Percentiles rank a stretch among this genome's conserved stretches.
Conservation (phyloP, 2,888 invertebrate species). For the Himalopsyche tibetana region DNA sequence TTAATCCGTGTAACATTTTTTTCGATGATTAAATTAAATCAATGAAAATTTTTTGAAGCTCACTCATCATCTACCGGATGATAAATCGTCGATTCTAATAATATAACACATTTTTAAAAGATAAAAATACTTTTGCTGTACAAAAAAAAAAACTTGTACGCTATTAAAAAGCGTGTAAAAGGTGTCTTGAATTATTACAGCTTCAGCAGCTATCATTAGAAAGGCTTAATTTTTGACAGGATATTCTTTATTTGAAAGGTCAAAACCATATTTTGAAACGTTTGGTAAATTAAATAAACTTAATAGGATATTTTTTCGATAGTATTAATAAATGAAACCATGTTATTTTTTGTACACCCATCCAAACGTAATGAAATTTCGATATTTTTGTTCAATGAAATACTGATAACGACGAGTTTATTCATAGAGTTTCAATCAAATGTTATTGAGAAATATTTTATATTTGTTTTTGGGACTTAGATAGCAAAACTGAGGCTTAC, state of each 20-base stretch:
- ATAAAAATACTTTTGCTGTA: not conserved
- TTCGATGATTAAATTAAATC: not conserved
- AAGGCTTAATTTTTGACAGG: slow-evolving; percentile 16
- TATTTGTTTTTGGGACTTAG: no score
- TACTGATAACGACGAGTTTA: no score
- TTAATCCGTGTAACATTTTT: not conserved
- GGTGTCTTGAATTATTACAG: slow-evolving; percentile 4
- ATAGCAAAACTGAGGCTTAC: no score
- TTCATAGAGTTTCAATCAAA: no score
- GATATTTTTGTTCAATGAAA: no score
- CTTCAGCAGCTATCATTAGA: not conserved
- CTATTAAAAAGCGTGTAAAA: not conserved
- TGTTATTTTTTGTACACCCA: no score
- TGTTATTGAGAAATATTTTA: no score
- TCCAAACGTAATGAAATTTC: no score
- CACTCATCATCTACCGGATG: not conserved
- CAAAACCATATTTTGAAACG: not conserved
- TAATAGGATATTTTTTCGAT: no score
- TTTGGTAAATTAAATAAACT: no score
- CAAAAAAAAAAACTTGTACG: slow-evolving; percentile 1
- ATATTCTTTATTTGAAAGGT: slow-evolving; percentile 31
- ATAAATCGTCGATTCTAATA: not conserved
- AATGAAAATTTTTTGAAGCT: not conserved
- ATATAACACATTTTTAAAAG: not conserved
- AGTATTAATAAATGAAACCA: no score